These are phyloP conservation scores for Sebastes iracundus DNA, from an alignment of 2,797 vertebrate genomes.

Conservation along the genomic window DNA sequence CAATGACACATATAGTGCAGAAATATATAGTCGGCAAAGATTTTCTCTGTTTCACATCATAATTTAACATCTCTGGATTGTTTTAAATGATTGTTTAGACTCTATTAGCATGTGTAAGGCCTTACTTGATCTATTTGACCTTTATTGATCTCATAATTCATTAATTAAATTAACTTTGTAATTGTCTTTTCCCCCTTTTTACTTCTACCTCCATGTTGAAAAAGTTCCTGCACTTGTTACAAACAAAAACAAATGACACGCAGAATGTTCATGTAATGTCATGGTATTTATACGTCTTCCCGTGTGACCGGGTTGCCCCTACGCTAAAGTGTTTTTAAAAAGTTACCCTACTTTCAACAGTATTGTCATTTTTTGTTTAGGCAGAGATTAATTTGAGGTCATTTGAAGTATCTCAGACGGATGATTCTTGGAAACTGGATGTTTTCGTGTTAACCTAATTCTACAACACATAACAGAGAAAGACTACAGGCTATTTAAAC, in stretches of 20 bases:
- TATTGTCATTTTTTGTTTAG: background rate
- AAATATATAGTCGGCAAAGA: background rate
- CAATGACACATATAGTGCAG: background rate
- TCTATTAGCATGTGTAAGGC: background rate
- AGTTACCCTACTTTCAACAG: background rate
- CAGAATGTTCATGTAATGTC: too few relatives aligned
- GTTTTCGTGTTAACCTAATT: background rate
- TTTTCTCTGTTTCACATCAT: background rate
- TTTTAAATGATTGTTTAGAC: background rate
- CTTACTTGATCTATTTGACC: background rate
- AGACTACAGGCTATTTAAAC: conserved; percentile 20
- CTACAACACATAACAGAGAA: background rate
- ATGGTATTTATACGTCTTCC: too few relatives aligned
- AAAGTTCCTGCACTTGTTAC: background rate
- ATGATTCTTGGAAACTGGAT: background rate
- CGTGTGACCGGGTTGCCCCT: too few relatives aligned
- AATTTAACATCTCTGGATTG: background rate
- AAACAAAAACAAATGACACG: background rate
- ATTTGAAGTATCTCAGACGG: background rate
- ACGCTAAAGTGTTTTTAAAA: background rate
- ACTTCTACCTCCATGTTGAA: background rate
- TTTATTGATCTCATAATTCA: background rate
- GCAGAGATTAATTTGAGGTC: background rate
- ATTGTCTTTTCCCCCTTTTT: background rate
- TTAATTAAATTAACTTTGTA: background rate